Evolutionary conservation across 2,888 invertebrate genomes (phyloP).

Genomic region (Agrilus mali): DNA sequence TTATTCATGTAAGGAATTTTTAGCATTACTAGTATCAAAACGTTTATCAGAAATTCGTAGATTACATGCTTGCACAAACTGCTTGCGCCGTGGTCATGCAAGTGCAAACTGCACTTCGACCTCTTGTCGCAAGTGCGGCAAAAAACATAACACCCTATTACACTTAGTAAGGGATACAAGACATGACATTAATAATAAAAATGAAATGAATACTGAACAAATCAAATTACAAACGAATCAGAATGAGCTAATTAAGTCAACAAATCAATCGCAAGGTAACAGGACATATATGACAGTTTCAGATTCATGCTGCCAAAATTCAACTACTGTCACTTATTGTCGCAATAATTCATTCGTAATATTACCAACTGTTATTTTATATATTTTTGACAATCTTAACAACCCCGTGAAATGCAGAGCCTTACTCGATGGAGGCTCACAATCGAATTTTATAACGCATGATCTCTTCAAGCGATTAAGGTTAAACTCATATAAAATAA

Average conservation of each 20-base stretch:
- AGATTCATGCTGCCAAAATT: no score
- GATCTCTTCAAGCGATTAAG: neutral
- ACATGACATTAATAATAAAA: no score
- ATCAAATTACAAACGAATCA: no score
- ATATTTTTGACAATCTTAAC: neutral
- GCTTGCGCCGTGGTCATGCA: neutral
- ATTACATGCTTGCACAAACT: neutral
- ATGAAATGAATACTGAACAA: no score
- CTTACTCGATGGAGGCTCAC: slow-evolving; percentile 2
- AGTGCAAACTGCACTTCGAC: neutral
- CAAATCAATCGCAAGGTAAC: no score
- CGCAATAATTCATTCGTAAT: neutral
- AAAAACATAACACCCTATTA: no score
- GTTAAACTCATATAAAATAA: neutral
- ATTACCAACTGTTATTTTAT: slow-evolving; percentile 1
- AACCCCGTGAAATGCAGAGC: neutral
- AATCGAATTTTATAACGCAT: slow-evolving; percentile 2
- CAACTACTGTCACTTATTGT: no score
- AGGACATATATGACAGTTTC: no score
- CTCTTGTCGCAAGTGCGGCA: neutral
- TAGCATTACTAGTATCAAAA: neutral
- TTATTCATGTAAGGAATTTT: slow-evolving; percentile 1
- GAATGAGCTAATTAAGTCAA: no score
- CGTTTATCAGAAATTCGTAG: neutral
- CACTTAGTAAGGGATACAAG: no score